A percentile compares a stretch with the other conserved stretches of the same genome.
phyloP scores from a whole-genome alignment of 2,113 vertebrate species.

The Paedocypris sp. region DNA sequence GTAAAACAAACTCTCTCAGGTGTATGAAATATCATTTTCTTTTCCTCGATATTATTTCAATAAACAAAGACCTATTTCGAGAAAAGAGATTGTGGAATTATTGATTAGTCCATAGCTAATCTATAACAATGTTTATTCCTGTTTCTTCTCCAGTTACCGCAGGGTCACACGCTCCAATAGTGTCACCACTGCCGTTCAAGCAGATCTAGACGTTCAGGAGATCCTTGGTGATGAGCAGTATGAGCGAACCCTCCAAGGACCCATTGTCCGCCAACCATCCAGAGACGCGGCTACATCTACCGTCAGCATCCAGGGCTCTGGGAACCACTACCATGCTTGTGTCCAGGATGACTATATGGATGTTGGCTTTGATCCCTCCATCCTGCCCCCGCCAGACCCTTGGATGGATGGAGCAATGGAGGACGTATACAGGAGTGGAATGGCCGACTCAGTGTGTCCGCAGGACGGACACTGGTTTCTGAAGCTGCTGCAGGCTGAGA shows the following conservation, averaged over 20 bases:
- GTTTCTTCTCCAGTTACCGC: slow-evolving; percentile 63
- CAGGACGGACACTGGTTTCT: slow-evolving; percentile 95
- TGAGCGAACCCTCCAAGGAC: not conserved
- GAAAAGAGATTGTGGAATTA: not conserved
- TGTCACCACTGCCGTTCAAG: slow-evolving; percentile 89
- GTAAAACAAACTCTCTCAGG: too few species aligned
- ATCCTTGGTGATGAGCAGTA: slow-evolving; percentile 60
- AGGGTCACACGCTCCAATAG: slow-evolving; percentile 91
- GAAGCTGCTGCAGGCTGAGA: slow-evolving; percentile 93
- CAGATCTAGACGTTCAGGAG: slow-evolving; percentile 86
- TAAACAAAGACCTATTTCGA: too few species aligned
- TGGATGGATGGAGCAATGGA: slow-evolving; percentile 91
- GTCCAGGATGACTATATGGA: slow-evolving; percentile 83
- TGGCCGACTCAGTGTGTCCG: slow-evolving; percentile 82
- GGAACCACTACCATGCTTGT: slow-evolving; percentile 93
- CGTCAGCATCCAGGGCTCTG: slow-evolving; percentile 93
- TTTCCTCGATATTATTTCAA: too few species aligned
- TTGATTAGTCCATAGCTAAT: not conserved
- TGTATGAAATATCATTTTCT: too few species aligned
- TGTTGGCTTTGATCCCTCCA: slow-evolving; percentile 88
- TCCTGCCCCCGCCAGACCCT: slow-evolving; percentile 91
- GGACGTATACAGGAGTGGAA: slow-evolving; percentile 65
- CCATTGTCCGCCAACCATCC: slow-evolving; percentile 67
- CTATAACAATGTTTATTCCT: not conserved
- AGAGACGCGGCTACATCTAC: slow-evolving; percentile 85